Evolutionary conservation across 2,113 vertebrate genomes (phyloP), one percentile per base, ranked within the genome.

Genomic region (Cynoglossus semilaevis): DNA sequence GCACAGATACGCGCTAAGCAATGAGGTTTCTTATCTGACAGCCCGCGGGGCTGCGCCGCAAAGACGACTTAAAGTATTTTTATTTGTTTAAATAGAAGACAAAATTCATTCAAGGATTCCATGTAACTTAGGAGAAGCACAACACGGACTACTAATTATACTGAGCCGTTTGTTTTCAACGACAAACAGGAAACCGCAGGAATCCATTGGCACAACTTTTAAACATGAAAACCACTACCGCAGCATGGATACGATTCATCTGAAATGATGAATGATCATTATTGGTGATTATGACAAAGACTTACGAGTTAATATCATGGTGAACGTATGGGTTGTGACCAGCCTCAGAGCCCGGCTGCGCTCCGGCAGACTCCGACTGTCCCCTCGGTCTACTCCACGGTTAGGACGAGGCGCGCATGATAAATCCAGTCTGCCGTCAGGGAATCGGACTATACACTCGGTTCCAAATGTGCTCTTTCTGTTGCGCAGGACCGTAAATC

Each of bases 291-390:
- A 4, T 15, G 6, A 14, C 15, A 38, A 13, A 0, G 9, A 90
- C 90, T 91, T 82, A 91, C 90, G 88, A 38, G 88, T 91, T 66
- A 91, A 63, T 66, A 91, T 91, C 90, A 91, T 91, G 10, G 81
- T 19, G 16, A 52, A 42, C 13, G 51, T 59, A 46, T 56, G 45
- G n/a, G 15, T 44, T 15, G 45, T 17, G 44, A 63, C 46, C 72
- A 54, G 46, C 67, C 63, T 71, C 51, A 57, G 70, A 59, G 62
- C 72, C 61, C 10, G 40, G 60, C 41, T 70, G 69, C 64, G 46
- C 41, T 63, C 37, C 58, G 59, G 44, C 51, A 45, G 63, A 40
- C 43, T 41, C n/a, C 22, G 29, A 29, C 56, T 46, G 66, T 76
- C 67, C 70, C 14, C 42, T 75, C 70, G 63, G 29, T 74, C 81